Evolutionary conservation across 2,797 vertebrate genomes (phyloP).

Genomic region (Amblyopsis hoosieri): DNA sequence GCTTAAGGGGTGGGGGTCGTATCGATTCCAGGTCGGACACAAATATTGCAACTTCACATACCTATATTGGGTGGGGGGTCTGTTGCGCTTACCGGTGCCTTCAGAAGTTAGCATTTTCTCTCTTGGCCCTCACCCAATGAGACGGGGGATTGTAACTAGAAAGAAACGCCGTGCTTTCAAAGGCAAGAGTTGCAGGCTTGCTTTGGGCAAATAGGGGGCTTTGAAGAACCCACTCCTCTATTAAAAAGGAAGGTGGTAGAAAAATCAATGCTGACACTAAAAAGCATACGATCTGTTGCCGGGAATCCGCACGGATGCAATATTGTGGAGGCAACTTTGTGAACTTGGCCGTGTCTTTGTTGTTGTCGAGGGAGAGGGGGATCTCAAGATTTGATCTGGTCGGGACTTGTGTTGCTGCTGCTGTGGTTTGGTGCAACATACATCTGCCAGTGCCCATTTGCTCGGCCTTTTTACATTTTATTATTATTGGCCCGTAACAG

Average conservation of each 20-base stretch:
- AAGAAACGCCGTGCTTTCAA: constrained; percentile 85
- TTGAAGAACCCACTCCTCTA: constrained; percentile 71
- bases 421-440: background rate
- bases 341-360: constrained; percentile 23
- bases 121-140: constrained; percentile 78
- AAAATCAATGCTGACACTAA: constrained; percentile 83
- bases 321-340: constrained; percentile 36
- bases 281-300: constrained; percentile 67
- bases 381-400: constrained; percentile 10
- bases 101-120: constrained; percentile 83
- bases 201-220: constrained; percentile 83
- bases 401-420: background rate
- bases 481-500: too few relatives aligned
- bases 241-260: constrained; percentile 67
- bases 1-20: constrained; percentile 61
- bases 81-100: constrained; percentile 81
- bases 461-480: background rate
- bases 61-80: constrained; percentile 67
- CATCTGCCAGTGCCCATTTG: background rate
- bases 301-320: constrained; percentile 60
- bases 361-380: constrained; percentile 7
- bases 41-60: constrained; percentile 72
- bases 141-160: constrained; percentile 83
- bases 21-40: constrained; percentile 76
- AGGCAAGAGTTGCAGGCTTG: constrained; percentile 86